These are phyloP conservation scores for Luehdorfia chinensis DNA, from an alignment of 1,140 invertebrate species.

Conservation along the genomic window DNA sequence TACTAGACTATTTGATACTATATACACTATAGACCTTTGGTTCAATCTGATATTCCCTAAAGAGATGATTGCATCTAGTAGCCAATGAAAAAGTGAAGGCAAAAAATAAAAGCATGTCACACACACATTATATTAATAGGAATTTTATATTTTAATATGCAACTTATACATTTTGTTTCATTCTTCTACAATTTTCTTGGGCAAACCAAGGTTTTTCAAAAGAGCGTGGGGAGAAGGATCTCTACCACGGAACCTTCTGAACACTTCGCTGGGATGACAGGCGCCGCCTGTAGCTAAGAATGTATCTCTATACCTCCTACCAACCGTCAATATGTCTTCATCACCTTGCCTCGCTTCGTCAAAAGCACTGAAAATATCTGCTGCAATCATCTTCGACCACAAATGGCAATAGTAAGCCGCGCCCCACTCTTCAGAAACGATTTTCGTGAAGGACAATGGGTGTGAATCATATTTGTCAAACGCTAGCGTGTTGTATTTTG, in stretches of 20 bases:
- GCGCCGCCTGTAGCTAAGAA: constrained; percentile 91
- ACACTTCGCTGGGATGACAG: constrained; percentile 88
- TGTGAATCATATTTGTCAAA: constrained; percentile 87
- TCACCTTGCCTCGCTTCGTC: constrained; percentile 80
- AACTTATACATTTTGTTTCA: constrained; percentile 29
- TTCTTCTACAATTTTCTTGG: constrained; percentile 49
- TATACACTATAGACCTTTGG: too few species aligned
- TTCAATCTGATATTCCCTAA: too few species aligned
- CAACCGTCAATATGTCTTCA: constrained; percentile 76
- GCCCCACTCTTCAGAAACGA: constrained; percentile 84
- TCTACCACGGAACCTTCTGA: constrained; percentile 92
- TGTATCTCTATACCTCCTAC: constrained; percentile 88
- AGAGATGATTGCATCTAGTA: too few species aligned
- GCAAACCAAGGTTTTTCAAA: constrained; percentile 81
- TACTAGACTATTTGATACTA: too few species aligned
- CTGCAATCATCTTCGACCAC: constrained; percentile 93
- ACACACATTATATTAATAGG: constrained; percentile 32
- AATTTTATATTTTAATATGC: constrained; percentile 38
- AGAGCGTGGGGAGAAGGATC: constrained; percentile 92
- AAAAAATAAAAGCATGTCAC: too few species aligned
- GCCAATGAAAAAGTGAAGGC: too few species aligned
- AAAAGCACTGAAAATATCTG: constrained; percentile 92
- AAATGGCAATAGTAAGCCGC: constrained; percentile 87
- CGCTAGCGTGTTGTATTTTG: constrained; percentile 84
- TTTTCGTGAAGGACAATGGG: constrained; percentile 87